Base-by-base conservation (phyloP, 2,888 invertebrate species). In the Tuta absoluta region DNA sequence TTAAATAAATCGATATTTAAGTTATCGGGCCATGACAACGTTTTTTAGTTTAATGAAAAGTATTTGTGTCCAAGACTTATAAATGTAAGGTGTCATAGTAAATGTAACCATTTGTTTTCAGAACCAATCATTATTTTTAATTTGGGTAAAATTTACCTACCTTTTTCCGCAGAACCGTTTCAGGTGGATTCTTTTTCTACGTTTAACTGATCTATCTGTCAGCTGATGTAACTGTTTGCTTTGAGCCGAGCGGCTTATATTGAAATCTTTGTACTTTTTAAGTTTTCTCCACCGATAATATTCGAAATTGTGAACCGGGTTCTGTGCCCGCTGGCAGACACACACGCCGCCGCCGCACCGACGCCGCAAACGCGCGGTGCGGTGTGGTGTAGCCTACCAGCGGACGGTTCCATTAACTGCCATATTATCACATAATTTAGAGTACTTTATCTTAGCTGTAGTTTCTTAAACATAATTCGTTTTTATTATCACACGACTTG, bases 401-500 rank as follows among this genome's bases (percentile, higher is more conserved):
- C 87, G 84, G 86, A 87, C 86, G 90, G 87, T 89, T 90, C 88
- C 89, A 85, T 83, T 86, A 90, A 91, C 91, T 91, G 91, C 91
- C 91, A 91, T 91, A 91, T 91, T 91, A 91, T 87, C 85, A 90
- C 90, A 87, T 91, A 91, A 82, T 88, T 87, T 90, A 88, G 85
- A 81, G 76, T 86, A 87, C 83, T 82, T 56, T 87, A 82, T 79
- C 78, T 86, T 90, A 90, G 89, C 68, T 78, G 72, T 88, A 90
- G 87, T 82, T 78, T 81, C 78, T 85, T 86, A 84, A 81, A 78
- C 79, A 74, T 86, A 87, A 80, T 85, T 87, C 77, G 82, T 85
- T 85, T 80, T 79, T 82, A 81, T 73, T 82, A 79, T 85, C 82
- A 80, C 84, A 84, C 79, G 84, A 87, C 82, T 86, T 84, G 83